Evolutionary conservation across 92 coral and sea anemone genomes (phyloP), one percentile per base, ranked within the genome.

Genomic region (Isaurus tuberculatus): DNA sequence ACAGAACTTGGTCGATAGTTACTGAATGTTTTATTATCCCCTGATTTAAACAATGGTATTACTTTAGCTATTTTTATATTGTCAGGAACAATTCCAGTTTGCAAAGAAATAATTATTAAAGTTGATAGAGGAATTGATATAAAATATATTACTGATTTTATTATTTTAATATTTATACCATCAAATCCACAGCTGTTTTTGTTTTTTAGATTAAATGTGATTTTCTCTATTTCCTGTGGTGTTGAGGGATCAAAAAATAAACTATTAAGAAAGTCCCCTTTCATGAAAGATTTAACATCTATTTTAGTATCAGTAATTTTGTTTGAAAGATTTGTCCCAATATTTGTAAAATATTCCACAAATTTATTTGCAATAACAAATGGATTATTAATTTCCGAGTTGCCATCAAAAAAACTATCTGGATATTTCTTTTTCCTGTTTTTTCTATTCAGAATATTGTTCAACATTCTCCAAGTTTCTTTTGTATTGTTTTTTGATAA

Each of bases 391-490:
- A 60, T 36, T 26, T 58, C 60, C 1, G 27, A 43, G 79, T 81
- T 57, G 40, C 30, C 27, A 3, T 66, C 58, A 19, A 34, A 0
- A 55, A 82, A 82, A 40, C 33, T 46, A 29, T 82, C 77, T 34
- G 86, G 86, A 69, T 67, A 82, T 44, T 69, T 67, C n/a, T 33
- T 43, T 2, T 22, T 70, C 49, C 9, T 46, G 19, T 22, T 44
- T 30, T 69, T 71, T 83, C 27, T 37, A 19, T 70, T 83, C 27
- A 70, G 69, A 49, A 83, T 43, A 53, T 60, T 42, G 53, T 83
- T 83, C 34, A 83, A 28, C 44, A 70, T 29, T 70, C 75, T 83
- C 87, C 80, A 53, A 27, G 87, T 83, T 33, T 43, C 36, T 33
- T 70, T 68, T 30, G 69, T 9, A 63, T 79, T 37, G 57, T 40